Base-by-base conservation (phyloP, 2,113 vertebrate genomes). In the Sylvilagus bachmani region DNA sequence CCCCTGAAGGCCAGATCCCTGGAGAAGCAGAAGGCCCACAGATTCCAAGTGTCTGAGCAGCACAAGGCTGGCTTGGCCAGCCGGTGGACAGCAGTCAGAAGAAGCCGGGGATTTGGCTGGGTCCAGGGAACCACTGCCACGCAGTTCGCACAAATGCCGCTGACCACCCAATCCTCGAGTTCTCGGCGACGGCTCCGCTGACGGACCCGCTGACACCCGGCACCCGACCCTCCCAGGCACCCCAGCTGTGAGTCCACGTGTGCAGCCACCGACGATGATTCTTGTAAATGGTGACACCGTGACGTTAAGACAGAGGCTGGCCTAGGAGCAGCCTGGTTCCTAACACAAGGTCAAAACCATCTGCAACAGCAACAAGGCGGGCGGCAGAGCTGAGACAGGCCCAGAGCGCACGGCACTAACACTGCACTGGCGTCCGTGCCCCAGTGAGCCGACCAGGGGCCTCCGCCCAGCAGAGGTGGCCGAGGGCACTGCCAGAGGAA, bases 171-270 rank as follows among this genome's bases (percentile, higher is more conserved):
- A n/a, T 4, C 91, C 92, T 89, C 88, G 95, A 91, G 94, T 93
- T 95, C 97, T 96, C 94, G 36, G 96, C 98, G 97, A 97, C 85
- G 55, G 24, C 95, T 78, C 94, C 95, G 97, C 95, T 36, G 96
- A 97, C 67, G 96, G 94, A 94, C 90, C 93, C 88, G 90, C 53
- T 51, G 97, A 97, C 96, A 97, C 93, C 97, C 96, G 97, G 96
- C 96, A 93, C 95, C 96, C 96, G 94, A 95, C 89, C 94, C 97
- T 89, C 81, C 51, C 58, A 92, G 97, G 89, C 71, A 94, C 85
- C 91, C 95, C 92, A 25, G 44, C 12, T 90, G 86, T 11, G 58
- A 97, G 92, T 91, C 96, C 93, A 89, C 93, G 79, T 94, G 97
- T 96, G 92, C 97, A 98, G 97, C 95, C 49, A 97, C 74, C 96